Evolutionary conservation across 2,113 vertebrate species (phyloP).

Genomic region (Ciconia maguari): DNA sequence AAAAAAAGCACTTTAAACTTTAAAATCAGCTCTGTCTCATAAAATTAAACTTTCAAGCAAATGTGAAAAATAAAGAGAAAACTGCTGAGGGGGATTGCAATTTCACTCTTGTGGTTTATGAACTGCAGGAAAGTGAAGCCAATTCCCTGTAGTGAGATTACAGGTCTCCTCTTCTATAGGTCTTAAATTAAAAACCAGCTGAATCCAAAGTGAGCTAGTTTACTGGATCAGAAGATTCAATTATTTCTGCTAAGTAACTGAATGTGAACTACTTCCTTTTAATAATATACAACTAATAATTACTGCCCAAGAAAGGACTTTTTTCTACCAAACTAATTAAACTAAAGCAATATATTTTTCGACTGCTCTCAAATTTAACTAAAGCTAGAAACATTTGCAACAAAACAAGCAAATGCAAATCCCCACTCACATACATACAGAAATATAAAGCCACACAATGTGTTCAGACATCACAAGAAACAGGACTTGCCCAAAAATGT

Average conservation of each 20-base stretch:
- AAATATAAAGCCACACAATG: background rate
- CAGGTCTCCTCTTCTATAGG: conserved; percentile 56
- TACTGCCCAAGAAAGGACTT: conserved; percentile 40
- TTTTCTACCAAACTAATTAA: conserved; percentile 40
- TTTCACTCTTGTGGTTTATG: conserved; percentile 65
- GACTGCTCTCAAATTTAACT: conserved; percentile 32
- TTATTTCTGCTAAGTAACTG: conserved; percentile 63
- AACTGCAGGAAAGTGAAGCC: conserved; percentile 63
- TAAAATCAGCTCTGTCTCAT: conserved; percentile 41
- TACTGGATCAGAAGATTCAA: conserved; percentile 65
- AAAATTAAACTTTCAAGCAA: conserved; percentile 61
- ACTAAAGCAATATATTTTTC: conserved; percentile 27
- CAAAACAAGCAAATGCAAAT: background rate
- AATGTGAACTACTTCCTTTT: conserved; percentile 36
- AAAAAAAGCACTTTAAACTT: conserved; percentile 15
- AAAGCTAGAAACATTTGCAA: background rate
- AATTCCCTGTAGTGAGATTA: conserved; percentile 65
- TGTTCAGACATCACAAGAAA: background rate
- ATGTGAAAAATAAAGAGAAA: conserved; percentile 59
- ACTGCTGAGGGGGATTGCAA: conserved; percentile 51
- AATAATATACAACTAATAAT: conserved; percentile 60
- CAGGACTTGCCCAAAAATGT: background rate
- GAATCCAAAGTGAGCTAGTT: conserved; percentile 56
- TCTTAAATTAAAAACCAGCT: conserved; percentile 65
- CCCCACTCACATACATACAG: background rate